phyloP scores from a whole-genome alignment of 2,113 vertebrate species.

The Pelobates fuscus region DNA sequence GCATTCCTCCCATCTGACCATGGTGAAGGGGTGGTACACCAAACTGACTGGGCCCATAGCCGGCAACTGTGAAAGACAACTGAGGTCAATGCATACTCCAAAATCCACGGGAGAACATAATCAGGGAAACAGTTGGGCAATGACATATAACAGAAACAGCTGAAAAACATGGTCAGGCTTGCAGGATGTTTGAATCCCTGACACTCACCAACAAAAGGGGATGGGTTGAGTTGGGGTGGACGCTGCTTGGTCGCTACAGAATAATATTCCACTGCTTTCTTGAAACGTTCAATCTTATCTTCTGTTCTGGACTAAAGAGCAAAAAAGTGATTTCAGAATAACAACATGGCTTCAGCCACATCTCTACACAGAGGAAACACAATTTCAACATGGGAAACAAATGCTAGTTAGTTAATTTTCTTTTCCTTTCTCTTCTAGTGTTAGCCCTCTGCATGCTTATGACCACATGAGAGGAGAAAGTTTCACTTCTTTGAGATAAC shows the following conservation, averaged over 20 bases:
- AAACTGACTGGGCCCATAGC: constrained; percentile 79
- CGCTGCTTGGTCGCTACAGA: constrained; percentile 83
- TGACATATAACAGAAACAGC: not conserved
- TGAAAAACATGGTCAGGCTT: not conserved
- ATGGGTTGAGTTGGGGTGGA: constrained; percentile 73
- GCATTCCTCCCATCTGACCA: constrained; percentile 75
- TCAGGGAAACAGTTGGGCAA: no score
- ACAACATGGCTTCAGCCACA: not conserved
- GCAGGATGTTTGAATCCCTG: not conserved
- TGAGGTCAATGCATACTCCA: not conserved
- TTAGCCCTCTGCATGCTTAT: no score
- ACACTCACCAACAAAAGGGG: constrained; percentile 83
- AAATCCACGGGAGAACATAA: no score
- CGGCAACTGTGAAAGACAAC: constrained; percentile 66
- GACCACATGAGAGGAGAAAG: no score
- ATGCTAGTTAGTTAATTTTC: no score
- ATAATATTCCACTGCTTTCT: constrained; percentile 91
- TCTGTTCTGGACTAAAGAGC: constrained; percentile 81
- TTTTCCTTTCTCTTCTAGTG: no score
- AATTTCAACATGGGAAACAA: no score
- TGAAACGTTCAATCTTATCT: constrained; percentile 89
- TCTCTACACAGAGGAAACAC: no score
- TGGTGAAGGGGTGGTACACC: constrained; percentile 73
- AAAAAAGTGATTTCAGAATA: not conserved
- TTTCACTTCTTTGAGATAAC: no score